These are phyloP conservation scores for Abrostola tripartita DNA, from an alignment of 2,888 invertebrate species.

Conservation along the genomic window DNA sequence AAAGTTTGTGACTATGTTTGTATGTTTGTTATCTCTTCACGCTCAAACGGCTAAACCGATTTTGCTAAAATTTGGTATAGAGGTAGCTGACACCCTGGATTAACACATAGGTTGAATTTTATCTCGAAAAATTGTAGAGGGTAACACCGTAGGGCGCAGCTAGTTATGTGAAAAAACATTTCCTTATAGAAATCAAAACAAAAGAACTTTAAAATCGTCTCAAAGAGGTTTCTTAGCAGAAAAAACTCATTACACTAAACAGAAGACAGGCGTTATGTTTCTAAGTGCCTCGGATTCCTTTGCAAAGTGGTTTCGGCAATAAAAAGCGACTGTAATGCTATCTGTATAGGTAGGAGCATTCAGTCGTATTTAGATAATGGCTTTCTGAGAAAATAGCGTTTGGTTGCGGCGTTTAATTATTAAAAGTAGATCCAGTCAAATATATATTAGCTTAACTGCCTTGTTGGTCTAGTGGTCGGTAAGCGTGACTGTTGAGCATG, in stretches of 20 bases:
- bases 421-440: not conserved
- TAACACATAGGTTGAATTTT: too few species aligned
- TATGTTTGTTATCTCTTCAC: too few species aligned
- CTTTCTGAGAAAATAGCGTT: constrained; percentile 15
- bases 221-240: constrained; percentile 16
- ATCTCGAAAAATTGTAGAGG: too few species aligned
- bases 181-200: constrained; percentile 4
- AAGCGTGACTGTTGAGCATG: too few species aligned
- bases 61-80: too few species aligned
- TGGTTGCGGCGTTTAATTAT: constrained; percentile 13
- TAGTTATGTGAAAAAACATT: too few species aligned
- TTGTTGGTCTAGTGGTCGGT: too few species aligned
- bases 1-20: too few species aligned
- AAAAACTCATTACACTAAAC: constrained; percentile 36
- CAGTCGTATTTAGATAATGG: constrained; percentile 32
- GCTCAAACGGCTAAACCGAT: too few species aligned
- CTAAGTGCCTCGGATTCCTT: constrained; percentile 56
- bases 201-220: constrained; percentile 20
- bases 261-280: constrained; percentile 27
- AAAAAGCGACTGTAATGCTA: constrained; percentile 62
- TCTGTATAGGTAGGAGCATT: constrained; percentile 17
- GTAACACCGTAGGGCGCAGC: too few species aligned
- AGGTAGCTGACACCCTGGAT: too few species aligned
- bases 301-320: constrained; percentile 67
- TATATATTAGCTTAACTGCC: too few species aligned